phyloP scores from a whole-genome alignment of 2,113 vertebrate genomes.

The Pundamilia nyererei region DNA sequence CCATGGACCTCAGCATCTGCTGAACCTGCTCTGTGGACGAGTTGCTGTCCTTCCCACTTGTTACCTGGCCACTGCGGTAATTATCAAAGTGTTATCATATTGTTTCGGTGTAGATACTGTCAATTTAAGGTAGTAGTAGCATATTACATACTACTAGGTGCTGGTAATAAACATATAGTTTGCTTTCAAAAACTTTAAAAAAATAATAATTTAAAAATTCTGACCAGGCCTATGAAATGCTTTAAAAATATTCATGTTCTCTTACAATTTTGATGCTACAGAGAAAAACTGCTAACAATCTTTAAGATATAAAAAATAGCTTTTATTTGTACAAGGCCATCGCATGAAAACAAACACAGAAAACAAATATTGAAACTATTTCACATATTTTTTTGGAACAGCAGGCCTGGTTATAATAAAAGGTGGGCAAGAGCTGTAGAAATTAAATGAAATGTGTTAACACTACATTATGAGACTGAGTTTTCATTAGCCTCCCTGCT shows the following conservation, averaged over 20 bases:
- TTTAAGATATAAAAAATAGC: neutral
- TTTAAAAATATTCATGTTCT: neutral
- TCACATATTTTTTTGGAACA: neutral
- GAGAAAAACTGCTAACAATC: neutral
- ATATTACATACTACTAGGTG: neutral
- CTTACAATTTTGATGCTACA: neutral
- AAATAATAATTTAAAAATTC: neutral
- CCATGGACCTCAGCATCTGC: no score
- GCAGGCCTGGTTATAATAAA: neutral
- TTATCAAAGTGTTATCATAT: neutral
- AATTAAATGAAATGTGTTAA: neutral
- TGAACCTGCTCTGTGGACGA: no score
- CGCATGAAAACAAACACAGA: neutral
- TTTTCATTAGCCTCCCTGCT: neutral
- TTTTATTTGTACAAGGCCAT: neutral
- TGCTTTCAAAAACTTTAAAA: neutral
- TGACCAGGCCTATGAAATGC: accelerated
- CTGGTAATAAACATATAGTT: neutral
- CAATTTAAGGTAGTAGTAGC: neutral
- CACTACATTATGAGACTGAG: neutral
- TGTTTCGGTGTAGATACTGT: neutral
- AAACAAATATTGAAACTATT: neutral
- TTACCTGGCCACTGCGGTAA: no score
- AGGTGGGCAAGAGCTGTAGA: neutral
- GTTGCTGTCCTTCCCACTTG: no score